Percentiles rank a stretch among this genome's conserved stretches.
These are phyloP conservation scores for Trinorchestia longiramus DNA, from an alignment of 1,140 invertebrate genomes.

Conservation along the genomic window DNA sequence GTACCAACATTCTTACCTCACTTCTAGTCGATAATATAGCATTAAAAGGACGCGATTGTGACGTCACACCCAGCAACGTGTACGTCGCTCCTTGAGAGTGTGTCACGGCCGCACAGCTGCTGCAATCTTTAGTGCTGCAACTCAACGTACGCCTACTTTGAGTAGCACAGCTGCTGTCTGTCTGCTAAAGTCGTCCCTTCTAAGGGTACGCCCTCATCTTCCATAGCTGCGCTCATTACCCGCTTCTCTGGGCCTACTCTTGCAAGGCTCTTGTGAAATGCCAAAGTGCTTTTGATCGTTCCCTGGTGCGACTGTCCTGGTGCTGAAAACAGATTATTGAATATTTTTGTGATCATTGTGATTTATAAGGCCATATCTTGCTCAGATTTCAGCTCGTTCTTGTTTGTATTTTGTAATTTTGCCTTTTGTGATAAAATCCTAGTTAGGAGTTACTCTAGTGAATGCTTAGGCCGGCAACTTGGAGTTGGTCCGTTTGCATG, in stretches of 20 bases:
- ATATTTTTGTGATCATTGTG: conserved; percentile 26
- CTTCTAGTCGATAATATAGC: conserved; percentile 31
- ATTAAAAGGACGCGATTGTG: neutral
- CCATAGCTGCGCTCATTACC: neutral
- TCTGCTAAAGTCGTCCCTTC: conserved; percentile 50
- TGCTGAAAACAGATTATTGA: neutral
- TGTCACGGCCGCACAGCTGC: neutral
- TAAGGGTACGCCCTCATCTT: conserved; percentile 22
- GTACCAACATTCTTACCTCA: conserved; percentile 30
- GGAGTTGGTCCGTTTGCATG: neutral
- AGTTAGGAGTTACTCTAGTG: neutral
- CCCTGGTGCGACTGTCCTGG: neutral
- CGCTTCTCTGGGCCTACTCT: neutral
- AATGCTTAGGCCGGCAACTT: neutral
- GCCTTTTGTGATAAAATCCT: conserved; percentile 6
- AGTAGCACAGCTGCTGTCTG: conserved; percentile 44
- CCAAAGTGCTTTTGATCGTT: conserved; percentile 47
- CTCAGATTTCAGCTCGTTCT: conserved; percentile 13
- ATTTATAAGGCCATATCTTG: neutral
- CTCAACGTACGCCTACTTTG: conserved; percentile 25
- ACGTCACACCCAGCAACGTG: conserved; percentile 50
- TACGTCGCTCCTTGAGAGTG: neutral
- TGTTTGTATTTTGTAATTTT: conserved; percentile 11
- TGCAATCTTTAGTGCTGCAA: neutral
- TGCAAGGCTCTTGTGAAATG: neutral